These are phyloP conservation scores for Hemicordylus capensis DNA, from an alignment of 2,113 vertebrate species.

Conservation along the genomic window DNA sequence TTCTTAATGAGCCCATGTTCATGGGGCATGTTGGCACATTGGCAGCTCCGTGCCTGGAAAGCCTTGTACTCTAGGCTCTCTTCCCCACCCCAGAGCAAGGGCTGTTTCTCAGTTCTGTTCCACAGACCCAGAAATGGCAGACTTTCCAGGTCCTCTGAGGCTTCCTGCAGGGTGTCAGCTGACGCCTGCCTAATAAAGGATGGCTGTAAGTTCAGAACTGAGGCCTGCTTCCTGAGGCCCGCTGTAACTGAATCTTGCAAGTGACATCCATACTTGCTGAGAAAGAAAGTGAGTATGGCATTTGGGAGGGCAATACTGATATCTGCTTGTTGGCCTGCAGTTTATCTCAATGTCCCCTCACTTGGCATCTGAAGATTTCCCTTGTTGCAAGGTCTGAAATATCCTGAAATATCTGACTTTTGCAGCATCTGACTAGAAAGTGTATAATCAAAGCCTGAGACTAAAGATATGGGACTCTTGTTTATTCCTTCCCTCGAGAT, in stretches of 20 bases:
- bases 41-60: too few relatives aligned
- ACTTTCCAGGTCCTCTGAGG: neutral
- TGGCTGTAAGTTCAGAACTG: neutral
- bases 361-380: neutral
- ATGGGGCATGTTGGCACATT: too few relatives aligned
- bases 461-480: neutral
- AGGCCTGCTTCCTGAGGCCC: neutral
- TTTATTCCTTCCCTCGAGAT: neutral
- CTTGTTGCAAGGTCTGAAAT: neutral
- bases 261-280: neutral
- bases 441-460: neutral
- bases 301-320: neutral
- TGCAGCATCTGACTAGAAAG: neutral
- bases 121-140: neutral
- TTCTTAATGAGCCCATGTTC: too few relatives aligned
- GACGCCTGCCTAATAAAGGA: neutral
- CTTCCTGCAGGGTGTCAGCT: neutral
- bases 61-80: neutral
- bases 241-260: neutral
- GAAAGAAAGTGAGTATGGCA: neutral
- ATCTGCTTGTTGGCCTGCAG: neutral
- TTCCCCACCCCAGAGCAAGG: neutral
- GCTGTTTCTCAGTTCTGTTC: neutral
- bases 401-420: too few relatives aligned
- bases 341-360: neutral